Evolutionary conservation across 2,888 invertebrate genomes (phyloP), one percentile per base, ranked within the genome.

Genomic region (Allygus modestus): DNA sequence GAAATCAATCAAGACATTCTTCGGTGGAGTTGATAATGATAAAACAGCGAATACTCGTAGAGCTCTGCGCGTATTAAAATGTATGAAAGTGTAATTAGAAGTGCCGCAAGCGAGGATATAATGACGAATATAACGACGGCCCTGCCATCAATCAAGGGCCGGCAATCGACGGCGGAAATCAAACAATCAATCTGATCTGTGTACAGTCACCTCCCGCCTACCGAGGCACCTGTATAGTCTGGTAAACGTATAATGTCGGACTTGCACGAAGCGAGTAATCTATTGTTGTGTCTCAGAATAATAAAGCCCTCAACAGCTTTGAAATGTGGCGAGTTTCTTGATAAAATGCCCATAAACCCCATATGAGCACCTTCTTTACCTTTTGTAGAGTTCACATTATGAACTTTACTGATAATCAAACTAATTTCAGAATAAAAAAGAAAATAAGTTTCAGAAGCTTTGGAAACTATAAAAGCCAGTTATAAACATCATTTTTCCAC

Each of bases 21-120:
- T 15, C 73, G n/a, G 23, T 17, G 28, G 46, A 20, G n/a, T 43
- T 28, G 41, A 26, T 17, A 58, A 58, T 79, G 31, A 79, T 79
- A 79, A 58, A 79, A 79, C 37, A 79, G 79, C 79, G 58, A 79
- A 79, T 79, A 28, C n/a, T n/a, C 28, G 28, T 12, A 17, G 73
- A 12, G 77, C 31, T 33, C 33, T 20, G 79, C 28, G 12, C 31
- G 58, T 54, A 85, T 85, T 85, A 85, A 84, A 46, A 85, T 85
- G 85, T 85, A 85, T 85, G 84, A 77, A 85, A 84, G 82, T 77
- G 84, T 84, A 84, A 85, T 85, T 85, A 83, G 83, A 58, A 83
- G 41, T 33, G 83, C 83, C 75, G 73, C 37, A 15, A 75, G 83
- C 83, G 37, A 75, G 58, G 58, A 58, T 73, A 41, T 83, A 83